phyloP scores from a whole-genome alignment of 2,113 vertebrate genomes.

The Leptobrachium ailaonicum region DNA sequence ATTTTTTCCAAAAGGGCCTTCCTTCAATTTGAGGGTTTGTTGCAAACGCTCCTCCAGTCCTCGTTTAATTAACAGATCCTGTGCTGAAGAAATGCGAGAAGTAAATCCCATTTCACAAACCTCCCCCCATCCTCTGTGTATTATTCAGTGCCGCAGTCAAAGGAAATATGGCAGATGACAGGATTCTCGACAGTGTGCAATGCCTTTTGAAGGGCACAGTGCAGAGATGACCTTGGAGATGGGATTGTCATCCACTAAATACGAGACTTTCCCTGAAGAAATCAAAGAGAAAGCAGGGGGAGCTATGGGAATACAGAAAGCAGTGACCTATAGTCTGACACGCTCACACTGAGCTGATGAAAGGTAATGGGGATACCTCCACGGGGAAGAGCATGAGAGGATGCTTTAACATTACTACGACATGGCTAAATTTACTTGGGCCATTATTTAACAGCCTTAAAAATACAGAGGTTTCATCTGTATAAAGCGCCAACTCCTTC shows the following conservation, averaged over 20 bases:
- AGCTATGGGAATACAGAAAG: conserved; percentile 15
- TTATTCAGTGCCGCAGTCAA: neutral
- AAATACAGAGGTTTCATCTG: too few relatives aligned
- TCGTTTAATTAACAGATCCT: too few relatives aligned
- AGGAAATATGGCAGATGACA: conserved; percentile 14
- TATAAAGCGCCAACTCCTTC: too few relatives aligned
- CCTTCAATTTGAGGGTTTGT: too few relatives aligned
- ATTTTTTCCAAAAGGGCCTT: too few relatives aligned
- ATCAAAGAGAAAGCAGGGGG: conserved; percentile 3
- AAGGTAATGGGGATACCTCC: conserved; percentile 30
- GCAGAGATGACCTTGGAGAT: conserved; percentile 40
- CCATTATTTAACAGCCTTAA: too few relatives aligned
- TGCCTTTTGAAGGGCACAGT: conserved; percentile 29
- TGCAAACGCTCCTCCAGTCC: too few relatives aligned
- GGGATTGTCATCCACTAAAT: conserved; percentile 40
- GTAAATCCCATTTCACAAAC: too few relatives aligned
- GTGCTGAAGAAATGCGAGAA: too few relatives aligned
- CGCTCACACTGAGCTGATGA: conserved; percentile 31
- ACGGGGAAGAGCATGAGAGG: conserved; percentile 4
- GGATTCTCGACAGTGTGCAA: conserved; percentile 5
- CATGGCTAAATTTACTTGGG: neutral
- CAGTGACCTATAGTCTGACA: conserved; percentile 37
- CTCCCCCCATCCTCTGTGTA: too few relatives aligned
- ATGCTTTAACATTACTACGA: neutral
- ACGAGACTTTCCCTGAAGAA: conserved; percentile 27